Evolutionary conservation across 1,140 invertebrate genomes (phyloP).

Genomic region (Radopholus similis): DNA sequence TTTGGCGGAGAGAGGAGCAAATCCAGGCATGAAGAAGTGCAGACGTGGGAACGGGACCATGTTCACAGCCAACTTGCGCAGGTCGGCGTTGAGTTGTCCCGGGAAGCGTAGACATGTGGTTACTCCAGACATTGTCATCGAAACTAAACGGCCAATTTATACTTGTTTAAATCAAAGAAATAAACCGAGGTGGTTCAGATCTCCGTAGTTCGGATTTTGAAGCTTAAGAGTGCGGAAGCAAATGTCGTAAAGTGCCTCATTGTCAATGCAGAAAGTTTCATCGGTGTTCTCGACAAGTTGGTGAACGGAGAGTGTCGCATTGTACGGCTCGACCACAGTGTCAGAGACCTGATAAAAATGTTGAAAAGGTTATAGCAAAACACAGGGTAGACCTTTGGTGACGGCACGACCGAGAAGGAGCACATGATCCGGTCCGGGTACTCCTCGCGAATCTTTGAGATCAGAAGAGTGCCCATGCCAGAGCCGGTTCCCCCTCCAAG

Average conservation of each 20-base stretch:
- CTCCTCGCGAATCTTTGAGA: constrained; percentile 67
- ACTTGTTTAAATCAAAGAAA: background rate
- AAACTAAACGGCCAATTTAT: constrained; percentile 62
- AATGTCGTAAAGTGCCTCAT: constrained; percentile 76
- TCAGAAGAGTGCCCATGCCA: constrained; percentile 67
- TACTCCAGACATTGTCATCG: constrained; percentile 76
- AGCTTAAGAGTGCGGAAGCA: constrained; percentile 74
- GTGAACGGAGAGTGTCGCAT: constrained; percentile 70
- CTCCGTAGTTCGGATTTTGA: constrained; percentile 74
- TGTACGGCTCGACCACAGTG: constrained; percentile 75
- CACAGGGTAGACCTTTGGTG: constrained; percentile 68
- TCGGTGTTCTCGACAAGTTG: constrained; percentile 73
- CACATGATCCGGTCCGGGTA: constrained; percentile 77
- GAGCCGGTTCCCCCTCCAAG: constrained; percentile 65
- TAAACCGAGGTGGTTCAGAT: constrained; percentile 70
- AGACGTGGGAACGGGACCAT: constrained; percentile 90
- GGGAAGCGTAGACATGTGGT: constrained; percentile 68
- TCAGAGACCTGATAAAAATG: constrained; percentile 65
- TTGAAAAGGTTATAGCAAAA: background rate
- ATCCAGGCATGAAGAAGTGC: constrained; percentile 92
- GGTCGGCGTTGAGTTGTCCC: constrained; percentile 72
- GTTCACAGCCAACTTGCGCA: constrained; percentile 87
- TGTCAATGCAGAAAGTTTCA: constrained; percentile 67
- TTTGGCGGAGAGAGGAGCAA: constrained; percentile 82
- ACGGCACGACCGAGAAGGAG: constrained; percentile 84